Percentiles rank a stretch among this genome's conserved stretches.
These are phyloP conservation scores for Gadopsis bispinosus DNA, from an alignment of 2,797 vertebrate genomes.

Conservation along the genomic window DNA sequence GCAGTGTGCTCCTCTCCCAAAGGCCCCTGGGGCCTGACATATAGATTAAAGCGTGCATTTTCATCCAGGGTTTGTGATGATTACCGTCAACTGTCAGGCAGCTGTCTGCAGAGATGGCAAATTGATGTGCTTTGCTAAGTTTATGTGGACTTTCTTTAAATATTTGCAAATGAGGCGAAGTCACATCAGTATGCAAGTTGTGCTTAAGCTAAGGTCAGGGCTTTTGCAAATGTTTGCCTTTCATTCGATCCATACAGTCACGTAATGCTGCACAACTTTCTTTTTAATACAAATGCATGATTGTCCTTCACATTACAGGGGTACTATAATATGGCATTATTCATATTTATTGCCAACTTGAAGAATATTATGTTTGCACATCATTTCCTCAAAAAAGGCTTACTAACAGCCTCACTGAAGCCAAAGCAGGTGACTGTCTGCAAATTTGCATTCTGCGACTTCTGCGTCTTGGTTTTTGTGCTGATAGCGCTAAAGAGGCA, in stretches of 20 bases:
- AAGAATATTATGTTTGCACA: conserved; percentile 8
- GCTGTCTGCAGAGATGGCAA: conserved; percentile 50
- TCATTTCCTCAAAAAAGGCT: conserved; percentile 4
- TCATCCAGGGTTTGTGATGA: conserved; percentile 32
- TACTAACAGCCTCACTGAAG: background rate
- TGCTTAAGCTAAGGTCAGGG: conserved; percentile 14
- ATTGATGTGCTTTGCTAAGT: conserved; percentile 10
- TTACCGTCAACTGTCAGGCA: conserved; percentile 48
- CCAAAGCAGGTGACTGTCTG: background rate
- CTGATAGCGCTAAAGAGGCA: conserved; percentile 27
- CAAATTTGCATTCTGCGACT: conserved; percentile 12
- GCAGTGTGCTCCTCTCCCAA: conserved; percentile 37
- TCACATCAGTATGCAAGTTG: background rate
- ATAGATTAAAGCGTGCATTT: conserved; percentile 56
- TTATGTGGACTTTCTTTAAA: conserved; percentile 16
- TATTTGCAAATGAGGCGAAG: conserved; percentile 35
- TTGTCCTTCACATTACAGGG: background rate
- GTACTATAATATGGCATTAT: conserved; percentile 1
- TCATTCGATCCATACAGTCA: background rate
- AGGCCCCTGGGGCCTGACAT: conserved; percentile 43
- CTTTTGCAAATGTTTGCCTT: conserved; percentile 30
- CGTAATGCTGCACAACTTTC: background rate
- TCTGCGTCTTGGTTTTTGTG: conserved; percentile 20
- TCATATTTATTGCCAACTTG: conserved; percentile 12
- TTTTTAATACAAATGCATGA: background rate